phyloP scores from a whole-genome alignment of 2,888 invertebrate genomes.

The Drosophila mettleri region DNA sequence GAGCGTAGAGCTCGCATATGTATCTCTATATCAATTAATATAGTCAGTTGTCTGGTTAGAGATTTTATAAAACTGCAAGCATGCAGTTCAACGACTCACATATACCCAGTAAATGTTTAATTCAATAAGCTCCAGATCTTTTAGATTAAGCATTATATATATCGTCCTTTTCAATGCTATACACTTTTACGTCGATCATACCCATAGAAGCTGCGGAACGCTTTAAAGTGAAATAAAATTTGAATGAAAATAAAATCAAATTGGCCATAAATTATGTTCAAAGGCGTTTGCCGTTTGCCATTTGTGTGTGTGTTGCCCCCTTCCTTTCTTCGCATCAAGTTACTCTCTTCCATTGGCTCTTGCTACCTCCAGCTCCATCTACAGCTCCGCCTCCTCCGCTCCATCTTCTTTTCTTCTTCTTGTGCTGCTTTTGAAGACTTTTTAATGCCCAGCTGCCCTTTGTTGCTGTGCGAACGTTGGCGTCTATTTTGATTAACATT shows the following conservation, averaged over 20 bases:
- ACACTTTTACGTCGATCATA: neutral
- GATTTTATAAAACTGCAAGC: too few species aligned
- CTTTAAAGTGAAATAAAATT: slow-evolving; percentile 69
- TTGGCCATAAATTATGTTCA: slow-evolving; percentile 78
- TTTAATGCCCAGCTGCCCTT: slow-evolving; percentile 21
- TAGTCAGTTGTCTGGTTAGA: too few species aligned
- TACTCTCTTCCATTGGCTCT: neutral
- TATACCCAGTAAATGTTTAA: neutral
- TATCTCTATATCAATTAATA: too few species aligned
- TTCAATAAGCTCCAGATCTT: too few species aligned
- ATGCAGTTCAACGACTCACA: neutral
- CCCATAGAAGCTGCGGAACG: slow-evolving; percentile 11
- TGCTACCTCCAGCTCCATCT: too few species aligned
- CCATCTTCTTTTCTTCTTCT: neutral
- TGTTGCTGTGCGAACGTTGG: slow-evolving; percentile 29
- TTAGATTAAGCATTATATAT: neutral
- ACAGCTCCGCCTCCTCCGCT: neutral
- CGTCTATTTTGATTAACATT: slow-evolving; percentile 76
- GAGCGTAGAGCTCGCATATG: neutral
- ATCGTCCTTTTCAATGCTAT: neutral
- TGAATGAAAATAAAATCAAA: slow-evolving; percentile 75
- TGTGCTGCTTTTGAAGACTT: neutral
- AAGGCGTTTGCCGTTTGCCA: slow-evolving; percentile 64
- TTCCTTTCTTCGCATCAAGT: neutral
- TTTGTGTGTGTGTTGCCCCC: slow-evolving; percentile 21